Percentiles rank a stretch among this genome's conserved stretches.
These are phyloP conservation scores for Caenorhabditis sinica DNA, from an alignment of 2,888 invertebrate genomes.

Conservation along the genomic window DNA sequence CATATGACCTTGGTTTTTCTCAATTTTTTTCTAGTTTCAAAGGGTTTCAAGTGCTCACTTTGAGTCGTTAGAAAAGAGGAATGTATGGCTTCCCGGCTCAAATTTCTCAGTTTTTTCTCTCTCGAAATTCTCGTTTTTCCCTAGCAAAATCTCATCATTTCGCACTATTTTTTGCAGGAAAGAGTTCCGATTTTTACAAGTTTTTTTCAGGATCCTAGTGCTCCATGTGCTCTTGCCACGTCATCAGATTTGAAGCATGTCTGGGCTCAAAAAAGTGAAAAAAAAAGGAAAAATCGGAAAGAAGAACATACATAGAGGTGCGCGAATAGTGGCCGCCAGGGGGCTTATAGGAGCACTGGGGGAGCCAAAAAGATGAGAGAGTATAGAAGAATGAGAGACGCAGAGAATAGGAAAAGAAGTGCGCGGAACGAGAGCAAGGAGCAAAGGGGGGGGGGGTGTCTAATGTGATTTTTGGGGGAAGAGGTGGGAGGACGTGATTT, in stretches of 20 bases:
- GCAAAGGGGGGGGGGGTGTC: not conserved
- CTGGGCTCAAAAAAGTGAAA: not conserved
- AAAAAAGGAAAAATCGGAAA: not conserved
- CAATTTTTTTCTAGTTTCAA: not conserved
- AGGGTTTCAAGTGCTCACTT: not conserved
- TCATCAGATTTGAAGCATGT: conserved; percentile 17
- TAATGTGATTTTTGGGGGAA: conserved; percentile 29
- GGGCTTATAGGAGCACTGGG: conserved; percentile 35
- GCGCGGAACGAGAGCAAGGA: not conserved
- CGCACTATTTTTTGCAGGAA: too few relatives aligned
- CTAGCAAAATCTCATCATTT: conserved; percentile 20
- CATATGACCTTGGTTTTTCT: too few relatives aligned
- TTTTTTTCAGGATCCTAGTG: too few relatives aligned
- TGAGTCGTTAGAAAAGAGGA: not conserved
- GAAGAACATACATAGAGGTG: conserved; percentile 1
- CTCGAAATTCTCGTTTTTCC: not conserved
- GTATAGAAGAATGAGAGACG: conserved; percentile 21
- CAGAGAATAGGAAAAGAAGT: not conserved
- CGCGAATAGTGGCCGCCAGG: conserved; percentile 5
- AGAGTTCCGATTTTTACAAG: too few relatives aligned
- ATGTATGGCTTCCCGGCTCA: conserved; percentile 15
- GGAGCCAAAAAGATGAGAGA: conserved; percentile 1
- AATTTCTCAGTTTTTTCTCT: conserved; percentile 2
- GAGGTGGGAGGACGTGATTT: conserved; percentile 5
- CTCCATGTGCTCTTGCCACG: conserved; percentile 50